A percentile compares a stretch with the other conserved stretches of the same genome.
These are phyloP conservation scores for Brachionus sp. DNA, from an alignment of 1,140 invertebrate species.

Conservation along the genomic window DNA sequence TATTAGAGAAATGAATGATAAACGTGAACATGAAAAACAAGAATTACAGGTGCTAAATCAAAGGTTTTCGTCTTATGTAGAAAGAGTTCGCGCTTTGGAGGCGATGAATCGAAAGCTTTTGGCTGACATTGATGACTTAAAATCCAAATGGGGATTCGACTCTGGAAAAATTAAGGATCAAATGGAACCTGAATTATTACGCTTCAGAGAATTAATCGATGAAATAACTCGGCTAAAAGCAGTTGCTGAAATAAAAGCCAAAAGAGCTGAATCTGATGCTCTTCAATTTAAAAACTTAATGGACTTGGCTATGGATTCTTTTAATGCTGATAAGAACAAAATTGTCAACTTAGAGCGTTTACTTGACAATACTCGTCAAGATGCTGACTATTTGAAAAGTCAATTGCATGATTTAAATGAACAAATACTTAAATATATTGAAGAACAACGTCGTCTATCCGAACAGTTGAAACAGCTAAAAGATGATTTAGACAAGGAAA, in stretches of 20 bases:
- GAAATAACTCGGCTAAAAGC: conserved; percentile 55
- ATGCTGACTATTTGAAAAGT: not conserved
- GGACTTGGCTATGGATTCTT: conserved; percentile 37
- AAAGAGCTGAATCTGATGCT: conserved; percentile 44
- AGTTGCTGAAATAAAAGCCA: conserved; percentile 38
- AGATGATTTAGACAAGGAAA: conserved; percentile 42
- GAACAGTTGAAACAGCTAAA: conserved; percentile 38
- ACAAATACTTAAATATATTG: conserved; percentile 29
- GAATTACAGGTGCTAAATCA: conserved; percentile 63
- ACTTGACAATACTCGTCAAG: not conserved
- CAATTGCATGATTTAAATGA: conserved; percentile 10
- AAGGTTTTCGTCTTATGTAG: conserved; percentile 62
- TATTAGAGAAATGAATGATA: conserved; percentile 36
- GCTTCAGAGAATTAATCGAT: conserved; percentile 54
- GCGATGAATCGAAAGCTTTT: conserved; percentile 61
- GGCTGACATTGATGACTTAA: conserved; percentile 26
- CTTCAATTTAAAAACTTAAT: conserved; percentile 39
- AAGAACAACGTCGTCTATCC: conserved; percentile 10
- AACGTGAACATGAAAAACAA: conserved; percentile 61
- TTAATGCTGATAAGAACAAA: conserved; percentile 41
- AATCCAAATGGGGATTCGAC: conserved; percentile 53
- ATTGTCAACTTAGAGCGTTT: not conserved
- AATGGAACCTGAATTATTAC: conserved; percentile 61
- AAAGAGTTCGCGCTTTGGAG: conserved; percentile 62
- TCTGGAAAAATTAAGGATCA: conserved; percentile 60